Evolutionary conservation across 2,797 vertebrate species (phyloP), one percentile per base, ranked within the genome.

Genomic region (Geotrypetes seraphini): DNA sequence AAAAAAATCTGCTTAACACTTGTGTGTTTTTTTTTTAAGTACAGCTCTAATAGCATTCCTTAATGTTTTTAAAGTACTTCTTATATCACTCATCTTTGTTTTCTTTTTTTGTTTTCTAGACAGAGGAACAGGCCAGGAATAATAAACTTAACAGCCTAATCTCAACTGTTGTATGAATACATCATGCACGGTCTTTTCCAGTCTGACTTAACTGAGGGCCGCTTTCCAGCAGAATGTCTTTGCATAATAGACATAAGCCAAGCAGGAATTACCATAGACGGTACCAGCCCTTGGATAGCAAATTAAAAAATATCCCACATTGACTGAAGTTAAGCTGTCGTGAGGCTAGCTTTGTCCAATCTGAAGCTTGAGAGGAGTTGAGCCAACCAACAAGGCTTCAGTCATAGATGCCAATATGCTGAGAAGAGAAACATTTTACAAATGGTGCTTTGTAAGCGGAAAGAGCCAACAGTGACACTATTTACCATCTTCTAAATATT

Each of bases 11-110:
- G 18, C 50, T 34, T 48, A 45, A 49, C 9, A 35, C 24, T 53
- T 60, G 34, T 63, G 47, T 57, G n/a, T n/a, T n/a, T n/a, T 62
- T 54, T 43, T 32, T 32, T 31, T 22, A 33, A 63, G 43, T 47
- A 56, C 28, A 15, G 8, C 21, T 44, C 10, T 22, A 35, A 49
- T 47, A 26, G 36, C 36, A 30, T 39, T 39, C 38, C 45, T 61
- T 20, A 33, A 23, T 60, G 31, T 32, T 39, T 16, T 37, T 25
- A 55, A 47, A 53, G 47, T 53, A 20, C 25, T 55, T 59, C 20
- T 57, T 38, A 50, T 31, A 53, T 58, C 42, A 55, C 33, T 64
- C 47, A 45, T 51, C 34, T 61, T 59, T 55, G 33, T 28, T 68
- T 59, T 66, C 48, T 38, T 50, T 47, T 12, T 19, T 60, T 68